A percentile compares a stretch with the other conserved stretches of the same genome.
Conservation (phyloP, 2,888 invertebrate species). For the Cheilosia grossa region DNA sequence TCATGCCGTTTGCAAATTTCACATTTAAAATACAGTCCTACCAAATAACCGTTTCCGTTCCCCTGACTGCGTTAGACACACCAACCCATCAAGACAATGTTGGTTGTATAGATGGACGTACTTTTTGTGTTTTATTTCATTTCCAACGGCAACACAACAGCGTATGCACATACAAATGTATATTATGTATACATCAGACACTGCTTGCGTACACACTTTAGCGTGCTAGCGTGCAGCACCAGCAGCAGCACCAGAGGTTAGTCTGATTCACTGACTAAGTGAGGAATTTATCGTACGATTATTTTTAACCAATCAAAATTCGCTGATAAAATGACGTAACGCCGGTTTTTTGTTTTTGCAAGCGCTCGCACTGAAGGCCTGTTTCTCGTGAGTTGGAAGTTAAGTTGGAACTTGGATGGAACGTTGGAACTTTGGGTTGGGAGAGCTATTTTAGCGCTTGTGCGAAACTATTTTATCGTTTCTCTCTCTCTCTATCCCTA, state of each 20-base stretch:
- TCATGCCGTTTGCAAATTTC: slow-evolving; percentile 45
- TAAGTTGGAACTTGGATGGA: too few relatives aligned
- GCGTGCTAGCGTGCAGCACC: slow-evolving; percentile 23
- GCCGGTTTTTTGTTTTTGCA: slow-evolving; percentile 3
- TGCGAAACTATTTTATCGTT: too few relatives aligned
- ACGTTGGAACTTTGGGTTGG: not conserved
- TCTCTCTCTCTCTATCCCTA: slow-evolving; percentile 6
- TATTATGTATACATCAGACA: too few relatives aligned
- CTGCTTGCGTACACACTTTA: slow-evolving; percentile 54
- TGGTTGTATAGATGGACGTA: not conserved
- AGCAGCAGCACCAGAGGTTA: not conserved
- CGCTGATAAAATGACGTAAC: slow-evolving; percentile 81
- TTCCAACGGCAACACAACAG: slow-evolving; percentile 22
- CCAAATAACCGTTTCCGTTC: slow-evolving; percentile 21
- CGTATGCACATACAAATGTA: not conserved
- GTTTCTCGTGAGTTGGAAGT: not conserved
- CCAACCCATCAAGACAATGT: slow-evolving; percentile 3
- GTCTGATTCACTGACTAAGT: slow-evolving; percentile 68
- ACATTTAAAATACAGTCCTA: slow-evolving; percentile 8
- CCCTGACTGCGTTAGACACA: slow-evolving; percentile 17
- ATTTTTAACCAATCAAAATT: slow-evolving; percentile 82
- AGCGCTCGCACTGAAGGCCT: slow-evolving; percentile 3
- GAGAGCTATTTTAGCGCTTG: slow-evolving; percentile 3
- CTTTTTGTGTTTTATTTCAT: slow-evolving; percentile 12
- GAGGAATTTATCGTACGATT: slow-evolving; percentile 82